phyloP scores from a whole-genome alignment of 2,797 vertebrate species.

The Poecilia picta region DNA sequence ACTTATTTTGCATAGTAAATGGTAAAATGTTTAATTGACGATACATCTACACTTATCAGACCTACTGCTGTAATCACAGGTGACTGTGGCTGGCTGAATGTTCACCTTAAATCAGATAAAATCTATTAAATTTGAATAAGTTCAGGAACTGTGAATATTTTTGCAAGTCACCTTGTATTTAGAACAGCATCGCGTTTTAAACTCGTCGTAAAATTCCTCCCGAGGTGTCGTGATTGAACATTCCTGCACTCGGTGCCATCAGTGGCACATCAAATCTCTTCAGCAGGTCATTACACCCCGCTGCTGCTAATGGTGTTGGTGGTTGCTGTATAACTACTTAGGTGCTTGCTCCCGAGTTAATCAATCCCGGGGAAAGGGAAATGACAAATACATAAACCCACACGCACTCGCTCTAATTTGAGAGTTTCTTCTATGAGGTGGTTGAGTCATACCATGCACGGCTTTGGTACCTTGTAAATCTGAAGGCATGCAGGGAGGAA shows the following conservation, averaged over 20 bases:
- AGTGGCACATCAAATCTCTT: conserved; percentile 58
- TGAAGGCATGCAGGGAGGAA: conserved; percentile 31
- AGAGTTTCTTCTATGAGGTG: conserved; percentile 16
- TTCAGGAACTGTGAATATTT: neutral
- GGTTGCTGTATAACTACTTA: conserved; percentile 59
- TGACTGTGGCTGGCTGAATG: neutral
- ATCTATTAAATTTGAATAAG: neutral
- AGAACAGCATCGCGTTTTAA: conserved; percentile 37
- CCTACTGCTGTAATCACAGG: neutral
- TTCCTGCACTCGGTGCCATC: conserved; percentile 44
- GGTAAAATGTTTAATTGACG: neutral
- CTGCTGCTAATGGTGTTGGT: conserved; percentile 65
- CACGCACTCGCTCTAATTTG: conserved; percentile 25
- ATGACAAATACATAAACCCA: conserved; percentile 40
- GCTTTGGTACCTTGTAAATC: conserved; percentile 48
- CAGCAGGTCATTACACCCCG: conserved; percentile 57
- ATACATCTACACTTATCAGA: neutral
- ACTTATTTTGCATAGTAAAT: neutral
- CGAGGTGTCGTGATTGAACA: conserved; percentile 52
- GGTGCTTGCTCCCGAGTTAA: conserved; percentile 45
- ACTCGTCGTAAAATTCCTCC: conserved; percentile 47
- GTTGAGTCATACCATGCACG: conserved; percentile 56
- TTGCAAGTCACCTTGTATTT: conserved; percentile 7
- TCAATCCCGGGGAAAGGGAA: conserved; percentile 38
- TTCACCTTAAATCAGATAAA: neutral